Percentiles rank a stretch among this genome's conserved stretches.
phyloP scores from a whole-genome alignment of 1,140 invertebrate genomes.

The Pseudoatta argentina region DNA sequence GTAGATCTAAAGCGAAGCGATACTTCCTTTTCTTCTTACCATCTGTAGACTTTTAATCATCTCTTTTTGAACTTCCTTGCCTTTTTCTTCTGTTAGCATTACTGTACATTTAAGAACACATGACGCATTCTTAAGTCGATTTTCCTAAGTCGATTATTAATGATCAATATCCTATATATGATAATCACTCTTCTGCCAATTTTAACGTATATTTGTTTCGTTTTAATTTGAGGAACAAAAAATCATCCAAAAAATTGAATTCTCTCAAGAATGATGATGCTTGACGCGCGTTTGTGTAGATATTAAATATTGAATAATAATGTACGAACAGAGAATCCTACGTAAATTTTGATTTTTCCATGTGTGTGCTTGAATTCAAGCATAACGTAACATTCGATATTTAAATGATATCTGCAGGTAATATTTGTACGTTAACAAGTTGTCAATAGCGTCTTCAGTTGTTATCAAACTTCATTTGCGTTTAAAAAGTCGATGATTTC shows the following conservation, averaged over 20 bases:
- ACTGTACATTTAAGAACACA: not conserved
- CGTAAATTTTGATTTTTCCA: not conserved
- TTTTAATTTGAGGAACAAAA: not conserved
- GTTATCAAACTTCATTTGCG: not conserved
- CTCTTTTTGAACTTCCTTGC: not conserved
- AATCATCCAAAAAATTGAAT: not conserved
- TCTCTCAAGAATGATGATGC: not conserved
- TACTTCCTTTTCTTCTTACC: not conserved
- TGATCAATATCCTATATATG: not conserved
- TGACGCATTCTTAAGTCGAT: not conserved
- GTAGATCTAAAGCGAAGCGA: constrained; percentile 35
- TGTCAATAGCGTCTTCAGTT: not conserved
- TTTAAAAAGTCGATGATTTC: not conserved
- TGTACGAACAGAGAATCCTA: not conserved
- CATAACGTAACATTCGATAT: not conserved
- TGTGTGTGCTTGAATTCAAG: not conserved
- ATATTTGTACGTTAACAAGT: not conserved
- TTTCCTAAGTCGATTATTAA: not conserved
- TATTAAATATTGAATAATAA: not conserved
- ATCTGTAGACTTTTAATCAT: not conserved
- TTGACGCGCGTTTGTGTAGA: not conserved
- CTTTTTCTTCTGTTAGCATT: not conserved
- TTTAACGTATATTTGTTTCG: not conserved
- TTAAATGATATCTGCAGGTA: not conserved
- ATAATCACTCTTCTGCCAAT: not conserved